These are phyloP conservation scores for Abrostola tripartita DNA, from an alignment of 2,888 invertebrate genomes.

Conservation along the genomic window DNA sequence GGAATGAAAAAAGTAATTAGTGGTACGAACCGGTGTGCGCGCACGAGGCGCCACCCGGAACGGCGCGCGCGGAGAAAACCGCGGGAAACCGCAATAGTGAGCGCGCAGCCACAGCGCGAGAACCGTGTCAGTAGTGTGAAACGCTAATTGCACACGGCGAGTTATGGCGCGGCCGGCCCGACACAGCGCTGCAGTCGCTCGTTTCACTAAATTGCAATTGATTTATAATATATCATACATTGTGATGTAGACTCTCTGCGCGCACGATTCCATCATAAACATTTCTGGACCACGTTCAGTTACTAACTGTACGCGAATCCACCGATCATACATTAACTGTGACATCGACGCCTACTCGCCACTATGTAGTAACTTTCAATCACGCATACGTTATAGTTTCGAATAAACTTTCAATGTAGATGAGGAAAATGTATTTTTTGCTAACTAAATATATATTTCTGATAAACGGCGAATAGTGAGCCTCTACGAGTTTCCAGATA, in stretches of 20 bases:
- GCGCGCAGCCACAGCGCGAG: slow-evolving; percentile 75
- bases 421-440: slow-evolving; percentile 26
- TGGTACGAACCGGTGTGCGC: slow-evolving; percentile 75
- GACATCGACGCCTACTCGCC: slow-evolving; percentile 34
- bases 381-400: slow-evolving; percentile 28
- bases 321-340: slow-evolving; percentile 37
- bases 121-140: slow-evolving; percentile 89
- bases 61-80: slow-evolving; percentile 85
- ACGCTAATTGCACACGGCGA: slow-evolving; percentile 83
- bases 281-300: slow-evolving; percentile 31
- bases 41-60: slow-evolving; percentile 86
- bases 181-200: slow-evolving; percentile 65
- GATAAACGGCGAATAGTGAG: slow-evolving; percentile 77
- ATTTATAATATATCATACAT: slow-evolving; percentile 53
- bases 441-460: slow-evolving; percentile 34
- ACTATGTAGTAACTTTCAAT: slow-evolving; percentile 32
- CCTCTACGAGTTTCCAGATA: slow-evolving; percentile 75
- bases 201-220: slow-evolving; percentile 60
- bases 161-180: slow-evolving; percentile 72
- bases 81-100: slow-evolving; percentile 86
- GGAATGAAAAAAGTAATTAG: slow-evolving; percentile 76
- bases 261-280: slow-evolving; percentile 30
- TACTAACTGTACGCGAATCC: slow-evolving; percentile 42
- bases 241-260: slow-evolving; percentile 30
- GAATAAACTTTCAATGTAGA: slow-evolving; percentile 31